A percentile compares a stretch with the other conserved stretches of the same genome.
Evolutionary conservation across 2,797 vertebrate species (phyloP).

Genomic region (Nannoperca obscura): DNA sequence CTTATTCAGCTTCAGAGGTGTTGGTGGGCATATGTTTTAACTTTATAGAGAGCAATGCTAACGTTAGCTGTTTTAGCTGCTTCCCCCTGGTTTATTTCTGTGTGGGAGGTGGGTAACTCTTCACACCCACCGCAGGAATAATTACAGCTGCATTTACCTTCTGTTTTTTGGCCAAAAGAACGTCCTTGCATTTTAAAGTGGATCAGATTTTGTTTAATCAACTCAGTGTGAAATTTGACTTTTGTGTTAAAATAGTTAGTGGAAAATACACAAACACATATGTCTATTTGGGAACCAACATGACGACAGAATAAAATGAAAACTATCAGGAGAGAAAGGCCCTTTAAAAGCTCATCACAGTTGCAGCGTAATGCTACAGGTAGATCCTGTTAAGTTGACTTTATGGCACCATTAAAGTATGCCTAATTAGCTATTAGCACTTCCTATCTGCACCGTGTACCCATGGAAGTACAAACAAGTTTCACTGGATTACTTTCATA

Average conservation of each 20-base stretch:
- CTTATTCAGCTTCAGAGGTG: background rate
- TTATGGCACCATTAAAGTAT: background rate
- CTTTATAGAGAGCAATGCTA: background rate
- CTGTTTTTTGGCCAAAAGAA: background rate
- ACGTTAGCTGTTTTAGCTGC: background rate
- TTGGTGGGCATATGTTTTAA: background rate
- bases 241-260: too few species aligned
- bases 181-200: too few species aligned
- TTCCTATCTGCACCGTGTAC: background rate
- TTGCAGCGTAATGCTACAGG: background rate
- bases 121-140: background rate
- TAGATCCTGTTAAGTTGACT: too few species aligned
- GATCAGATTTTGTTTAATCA: too few species aligned
- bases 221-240: too few species aligned
- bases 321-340: background rate
- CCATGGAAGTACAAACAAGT: background rate
- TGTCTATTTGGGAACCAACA: background rate
- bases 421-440: too few species aligned
- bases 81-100: too few species aligned
- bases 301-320: background rate
- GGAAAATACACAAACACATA: background rate
- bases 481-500: background rate
- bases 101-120: background rate
- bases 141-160: background rate
- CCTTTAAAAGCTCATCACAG: background rate